A percentile compares a stretch with the other conserved stretches of the same genome.
These are phyloP conservation scores for Thunnus albacares DNA, from an alignment of 2,797 vertebrate species.

Conservation along the genomic window DNA sequence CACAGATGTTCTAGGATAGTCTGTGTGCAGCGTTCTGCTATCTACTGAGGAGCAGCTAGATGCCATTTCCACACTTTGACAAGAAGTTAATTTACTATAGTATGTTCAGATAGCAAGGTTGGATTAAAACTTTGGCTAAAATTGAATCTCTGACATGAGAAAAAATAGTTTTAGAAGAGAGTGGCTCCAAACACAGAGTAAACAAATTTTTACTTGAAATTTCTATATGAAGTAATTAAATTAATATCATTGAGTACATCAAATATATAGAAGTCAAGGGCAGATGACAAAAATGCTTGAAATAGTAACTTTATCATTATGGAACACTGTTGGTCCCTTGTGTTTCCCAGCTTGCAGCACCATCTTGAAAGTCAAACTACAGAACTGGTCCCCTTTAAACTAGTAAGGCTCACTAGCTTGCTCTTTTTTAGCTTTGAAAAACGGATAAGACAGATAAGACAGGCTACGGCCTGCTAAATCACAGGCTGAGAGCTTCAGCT, in stretches of 20 bases:
- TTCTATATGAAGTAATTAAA: conserved; percentile 20
- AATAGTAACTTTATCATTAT: conserved; percentile 67
- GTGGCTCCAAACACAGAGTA: conserved; percentile 25
- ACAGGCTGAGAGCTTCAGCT: conserved; percentile 70
- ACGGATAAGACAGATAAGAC: conserved; percentile 69
- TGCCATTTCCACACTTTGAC: conserved; percentile 61
- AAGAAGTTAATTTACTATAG: conserved; percentile 60
- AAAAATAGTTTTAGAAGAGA: conserved; percentile 19
- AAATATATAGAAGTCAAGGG: conserved; percentile 32
- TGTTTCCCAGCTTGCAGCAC: conserved; percentile 49
- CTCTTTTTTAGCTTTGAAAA: conserved; percentile 76
- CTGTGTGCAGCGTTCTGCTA: conserved; percentile 43
- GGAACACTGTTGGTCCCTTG: conserved; percentile 57
- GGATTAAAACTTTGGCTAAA: conserved; percentile 31
- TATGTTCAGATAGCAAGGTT: conserved; percentile 33
- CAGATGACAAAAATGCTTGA: conserved; percentile 42
- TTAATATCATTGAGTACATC: neutral
- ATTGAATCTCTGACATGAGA: conserved; percentile 13
- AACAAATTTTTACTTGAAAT: conserved; percentile 39
- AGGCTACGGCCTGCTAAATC: conserved; percentile 72
- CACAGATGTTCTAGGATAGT: conserved; percentile 73
- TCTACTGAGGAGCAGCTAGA: conserved; percentile 72
- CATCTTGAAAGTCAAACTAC: conserved; percentile 64
- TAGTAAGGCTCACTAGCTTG: conserved; percentile 64
- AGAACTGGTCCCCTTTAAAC: conserved; percentile 69